phyloP scores from a whole-genome alignment of 2,113 vertebrate species.

The Gallinago undulata region DNA sequence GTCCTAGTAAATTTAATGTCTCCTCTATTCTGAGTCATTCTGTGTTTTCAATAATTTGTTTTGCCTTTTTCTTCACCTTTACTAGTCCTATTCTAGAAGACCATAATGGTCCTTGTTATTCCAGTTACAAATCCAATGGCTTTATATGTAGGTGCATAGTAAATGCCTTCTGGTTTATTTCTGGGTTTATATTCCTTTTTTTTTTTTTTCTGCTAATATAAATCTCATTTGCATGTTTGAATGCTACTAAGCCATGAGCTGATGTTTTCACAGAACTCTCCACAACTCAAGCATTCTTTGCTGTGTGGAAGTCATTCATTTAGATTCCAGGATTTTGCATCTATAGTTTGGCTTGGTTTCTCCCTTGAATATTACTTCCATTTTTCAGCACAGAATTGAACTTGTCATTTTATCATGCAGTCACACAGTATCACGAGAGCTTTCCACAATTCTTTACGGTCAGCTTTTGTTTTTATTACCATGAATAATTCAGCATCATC shows the following conservation, averaged over 20 bases:
- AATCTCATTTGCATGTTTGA: not conserved
- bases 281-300: not conserved
- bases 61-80: not conserved
- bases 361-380: slow-evolving; percentile 4
- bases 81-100: not conserved
- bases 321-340: not conserved
- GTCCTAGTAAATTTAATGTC: not conserved
- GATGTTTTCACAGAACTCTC: not conserved
- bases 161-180: not conserved
- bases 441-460: slow-evolving; percentile 34
- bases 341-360: not conserved
- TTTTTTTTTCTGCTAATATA: not conserved
- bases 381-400: slow-evolving; percentile 40
- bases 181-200: not conserved
- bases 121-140: not conserved
- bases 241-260: not conserved
- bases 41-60: not conserved
- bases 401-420: slow-evolving; percentile 46
- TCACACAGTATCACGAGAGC: slow-evolving; percentile 42
- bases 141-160: not conserved
- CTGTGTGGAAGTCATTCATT: not conserved
- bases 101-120: not conserved
- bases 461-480: slow-evolving; percentile 64
- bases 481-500: slow-evolving; percentile 65
- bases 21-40: not conserved